A percentile compares a stretch with the other conserved stretches of the same genome.
phyloP scores from a whole-genome alignment of 1,140 invertebrate species.

The Lasioglossum albipes region DNA sequence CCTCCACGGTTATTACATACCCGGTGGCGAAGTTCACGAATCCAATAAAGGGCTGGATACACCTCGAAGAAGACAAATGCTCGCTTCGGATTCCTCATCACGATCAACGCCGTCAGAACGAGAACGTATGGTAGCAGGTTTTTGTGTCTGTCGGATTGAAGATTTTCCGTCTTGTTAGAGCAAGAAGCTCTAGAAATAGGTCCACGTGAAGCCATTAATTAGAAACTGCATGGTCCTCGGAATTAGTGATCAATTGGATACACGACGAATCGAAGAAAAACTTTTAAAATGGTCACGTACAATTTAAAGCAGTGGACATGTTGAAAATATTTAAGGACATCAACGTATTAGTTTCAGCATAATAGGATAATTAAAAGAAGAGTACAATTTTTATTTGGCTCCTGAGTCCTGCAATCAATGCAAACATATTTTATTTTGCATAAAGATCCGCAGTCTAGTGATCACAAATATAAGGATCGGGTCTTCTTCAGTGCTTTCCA shows the following conservation, averaged over 20 bases:
- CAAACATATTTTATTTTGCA: no score
- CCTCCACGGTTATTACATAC: slow-evolving; percentile 44
- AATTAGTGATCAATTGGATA: background rate
- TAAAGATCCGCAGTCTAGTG: no score
- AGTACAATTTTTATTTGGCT: no score
- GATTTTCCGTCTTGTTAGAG: slow-evolving; percentile 6
- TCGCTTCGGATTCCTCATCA: slow-evolving; percentile 52
- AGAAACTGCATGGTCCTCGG: background rate
- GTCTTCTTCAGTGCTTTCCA: no score
- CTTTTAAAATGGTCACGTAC: no score
- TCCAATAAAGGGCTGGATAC: slow-evolving; percentile 54
- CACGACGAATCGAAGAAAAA: background rate
- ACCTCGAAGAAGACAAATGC: slow-evolving; percentile 51
- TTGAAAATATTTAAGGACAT: no score
- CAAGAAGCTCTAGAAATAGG: background rate
- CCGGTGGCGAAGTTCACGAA: slow-evolving; percentile 54
- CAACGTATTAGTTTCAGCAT: no score
- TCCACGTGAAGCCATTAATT: background rate
- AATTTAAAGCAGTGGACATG: no score
- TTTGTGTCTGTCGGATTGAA: slow-evolving; percentile 27
- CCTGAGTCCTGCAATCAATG: no score
- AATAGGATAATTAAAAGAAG: no score
- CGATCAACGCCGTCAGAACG: slow-evolving; percentile 42
- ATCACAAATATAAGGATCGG: no score
- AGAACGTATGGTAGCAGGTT: slow-evolving; percentile 27